These are phyloP conservation scores for Ara ararauna DNA, from an alignment of 2,797 vertebrate species.

Conservation along the genomic window DNA sequence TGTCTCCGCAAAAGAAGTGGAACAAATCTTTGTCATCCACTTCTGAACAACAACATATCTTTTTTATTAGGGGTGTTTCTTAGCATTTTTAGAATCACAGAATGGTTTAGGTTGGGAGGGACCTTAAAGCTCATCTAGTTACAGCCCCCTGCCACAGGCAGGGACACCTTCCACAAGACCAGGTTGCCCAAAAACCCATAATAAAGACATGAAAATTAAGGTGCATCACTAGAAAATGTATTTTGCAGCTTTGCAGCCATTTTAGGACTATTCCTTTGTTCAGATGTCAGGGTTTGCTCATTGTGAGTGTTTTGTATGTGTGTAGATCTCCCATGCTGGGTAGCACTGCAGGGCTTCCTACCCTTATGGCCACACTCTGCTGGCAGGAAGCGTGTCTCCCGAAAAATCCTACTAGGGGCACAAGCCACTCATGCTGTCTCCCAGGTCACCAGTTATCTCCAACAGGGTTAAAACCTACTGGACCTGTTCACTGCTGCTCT, in stretches of 20 bases:
- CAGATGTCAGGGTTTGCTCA: neutral
- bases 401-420: neutral
- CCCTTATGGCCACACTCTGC: neutral
- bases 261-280: neutral
- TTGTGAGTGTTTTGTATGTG: rapidly evolving
- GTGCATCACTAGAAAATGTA: neutral
- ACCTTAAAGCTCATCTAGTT: neutral
- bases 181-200: neutral
- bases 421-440: neutral
- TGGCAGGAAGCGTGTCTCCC: rapidly evolving
- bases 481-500: neutral
- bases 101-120: neutral
- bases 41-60: neutral
- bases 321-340: neutral
- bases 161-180: neutral
- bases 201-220: neutral
- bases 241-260: neutral
- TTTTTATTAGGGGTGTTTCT: neutral
- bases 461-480: neutral
- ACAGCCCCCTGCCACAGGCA: neutral
- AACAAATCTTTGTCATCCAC: neutral
- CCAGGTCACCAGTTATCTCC: neutral
- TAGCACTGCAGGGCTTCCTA: neutral
- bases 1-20: neutral
- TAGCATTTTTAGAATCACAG: neutral